These are phyloP conservation scores for Anser cygnoides DNA, from an alignment of 2,113 vertebrate genomes.

Conservation along the genomic window DNA sequence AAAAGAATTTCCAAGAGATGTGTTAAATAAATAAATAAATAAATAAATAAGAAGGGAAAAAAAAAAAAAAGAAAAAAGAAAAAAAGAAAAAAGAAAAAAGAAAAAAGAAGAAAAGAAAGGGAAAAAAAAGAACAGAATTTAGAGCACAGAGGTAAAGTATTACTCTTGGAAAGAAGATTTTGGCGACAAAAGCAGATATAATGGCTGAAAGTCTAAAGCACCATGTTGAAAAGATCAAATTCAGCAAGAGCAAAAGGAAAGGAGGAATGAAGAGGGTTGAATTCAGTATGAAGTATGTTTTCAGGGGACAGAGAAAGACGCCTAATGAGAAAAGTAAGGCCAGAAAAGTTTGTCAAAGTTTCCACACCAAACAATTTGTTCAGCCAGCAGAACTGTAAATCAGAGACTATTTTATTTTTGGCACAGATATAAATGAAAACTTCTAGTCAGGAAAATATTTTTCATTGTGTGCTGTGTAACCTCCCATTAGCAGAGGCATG, in stretches of 20 bases:
- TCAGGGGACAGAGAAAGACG: background rate
- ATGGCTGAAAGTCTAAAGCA: background rate
- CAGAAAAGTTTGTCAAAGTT: constrained; percentile 30
- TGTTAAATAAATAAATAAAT: background rate
- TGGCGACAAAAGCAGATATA: background rate
- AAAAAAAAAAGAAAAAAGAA: too few relatives aligned
- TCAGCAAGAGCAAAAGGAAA: background rate
- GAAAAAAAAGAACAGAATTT: background rate
- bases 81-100: too few relatives aligned
- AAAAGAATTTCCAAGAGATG: background rate
- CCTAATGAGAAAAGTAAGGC: constrained; percentile 38
- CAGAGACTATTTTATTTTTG: constrained; percentile 59
- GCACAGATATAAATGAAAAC: constrained; percentile 47
- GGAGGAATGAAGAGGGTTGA: background rate
- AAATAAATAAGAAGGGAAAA: background rate
- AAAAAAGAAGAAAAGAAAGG: too few relatives aligned
- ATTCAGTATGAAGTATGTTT: background rate
- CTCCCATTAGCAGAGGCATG: background rate
- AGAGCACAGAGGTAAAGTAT: background rate
- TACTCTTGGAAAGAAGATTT: background rate
- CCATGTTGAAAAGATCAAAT: background rate
- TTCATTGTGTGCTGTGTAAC: constrained; percentile 10
- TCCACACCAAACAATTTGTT: constrained; percentile 59
- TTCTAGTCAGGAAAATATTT: constrained; percentile 51
- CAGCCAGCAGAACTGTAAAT: constrained; percentile 55